Percentiles rank a stretch among this genome's conserved stretches.
Evolutionary conservation across 2,797 vertebrate genomes (phyloP).

Genomic region (Momotus momota): DNA sequence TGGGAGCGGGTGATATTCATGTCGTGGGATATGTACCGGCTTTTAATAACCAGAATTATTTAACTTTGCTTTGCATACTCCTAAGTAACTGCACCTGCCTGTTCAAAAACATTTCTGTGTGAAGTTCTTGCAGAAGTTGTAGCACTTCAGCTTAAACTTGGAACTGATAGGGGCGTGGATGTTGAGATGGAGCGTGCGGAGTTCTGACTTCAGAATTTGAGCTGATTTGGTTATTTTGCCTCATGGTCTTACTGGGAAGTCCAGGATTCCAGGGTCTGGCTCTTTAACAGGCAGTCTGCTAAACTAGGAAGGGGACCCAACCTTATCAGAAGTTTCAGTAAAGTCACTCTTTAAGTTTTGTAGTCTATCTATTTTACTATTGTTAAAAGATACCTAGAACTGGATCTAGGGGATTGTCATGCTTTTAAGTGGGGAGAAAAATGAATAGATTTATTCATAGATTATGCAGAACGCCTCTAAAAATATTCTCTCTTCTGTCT

Average conservation of each 20-base stretch:
- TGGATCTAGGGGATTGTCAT: background rate
- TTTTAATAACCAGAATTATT: background rate
- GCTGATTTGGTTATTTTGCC: background rate
- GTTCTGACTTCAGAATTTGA: background rate
- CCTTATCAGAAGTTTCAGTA: background rate
- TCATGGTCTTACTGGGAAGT: background rate
- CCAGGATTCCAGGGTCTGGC: background rate
- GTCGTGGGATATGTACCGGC: background rate
- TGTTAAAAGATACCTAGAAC: background rate
- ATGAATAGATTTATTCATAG: background rate
- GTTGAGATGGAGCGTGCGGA: background rate
- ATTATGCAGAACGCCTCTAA: constrained; percentile 35
- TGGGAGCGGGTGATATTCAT: background rate
- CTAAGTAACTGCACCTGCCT: background rate
- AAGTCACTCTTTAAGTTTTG: background rate
- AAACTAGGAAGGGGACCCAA: background rate
- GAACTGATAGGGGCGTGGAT: background rate
- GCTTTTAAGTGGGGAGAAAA: background rate
- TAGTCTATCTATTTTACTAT: background rate
- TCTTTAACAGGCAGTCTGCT: background rate
- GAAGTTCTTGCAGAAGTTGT: background rate
- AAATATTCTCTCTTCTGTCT: constrained; percentile 13
- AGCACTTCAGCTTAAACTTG: background rate
- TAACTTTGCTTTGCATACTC: background rate
- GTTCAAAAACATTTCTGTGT: background rate